Percentiles rank a stretch among this genome's conserved stretches.
phyloP scores from a whole-genome alignment of 2,113 vertebrate species.

The Pachypanchax playfairii region DNA sequence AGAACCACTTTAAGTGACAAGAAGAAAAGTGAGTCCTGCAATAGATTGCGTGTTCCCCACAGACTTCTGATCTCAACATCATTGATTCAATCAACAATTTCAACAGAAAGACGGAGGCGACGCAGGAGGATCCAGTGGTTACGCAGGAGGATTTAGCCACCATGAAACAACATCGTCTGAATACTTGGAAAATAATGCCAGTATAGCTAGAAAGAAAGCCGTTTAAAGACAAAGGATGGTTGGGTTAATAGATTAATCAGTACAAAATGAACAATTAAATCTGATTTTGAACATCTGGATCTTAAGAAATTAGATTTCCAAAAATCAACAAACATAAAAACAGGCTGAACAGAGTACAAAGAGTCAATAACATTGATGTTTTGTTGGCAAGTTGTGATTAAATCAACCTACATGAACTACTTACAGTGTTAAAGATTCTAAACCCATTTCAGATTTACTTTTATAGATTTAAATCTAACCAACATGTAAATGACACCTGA shows the following conservation, averaged over 20 bases:
- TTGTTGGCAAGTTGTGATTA: background rate
- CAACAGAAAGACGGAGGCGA: background rate
- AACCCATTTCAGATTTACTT: no score
- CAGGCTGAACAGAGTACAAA: background rate
- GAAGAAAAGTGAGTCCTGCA: background rate
- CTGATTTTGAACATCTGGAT: background rate
- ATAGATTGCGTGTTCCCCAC: background rate
- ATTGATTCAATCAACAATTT: background rate
- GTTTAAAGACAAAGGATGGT: background rate
- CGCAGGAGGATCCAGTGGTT: background rate
- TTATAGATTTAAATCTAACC: no score
- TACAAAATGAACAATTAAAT: background rate
- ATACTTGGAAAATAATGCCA: background rate
- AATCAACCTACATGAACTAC: background rate
- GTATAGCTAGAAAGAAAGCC: background rate
- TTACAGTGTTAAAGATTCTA: no score
- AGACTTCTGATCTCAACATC: conserved; percentile 5
- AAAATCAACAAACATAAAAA: conserved; percentile 1
- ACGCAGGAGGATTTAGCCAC: background rate
- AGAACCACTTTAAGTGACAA: background rate
- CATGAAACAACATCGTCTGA: background rate
- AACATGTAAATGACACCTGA: no score
- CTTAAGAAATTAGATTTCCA: background rate
- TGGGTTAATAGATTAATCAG: background rate
- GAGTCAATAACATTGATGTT: background rate